Base-by-base conservation (phyloP, 2,113 vertebrate species). In the Empidonax traillii region DNA sequence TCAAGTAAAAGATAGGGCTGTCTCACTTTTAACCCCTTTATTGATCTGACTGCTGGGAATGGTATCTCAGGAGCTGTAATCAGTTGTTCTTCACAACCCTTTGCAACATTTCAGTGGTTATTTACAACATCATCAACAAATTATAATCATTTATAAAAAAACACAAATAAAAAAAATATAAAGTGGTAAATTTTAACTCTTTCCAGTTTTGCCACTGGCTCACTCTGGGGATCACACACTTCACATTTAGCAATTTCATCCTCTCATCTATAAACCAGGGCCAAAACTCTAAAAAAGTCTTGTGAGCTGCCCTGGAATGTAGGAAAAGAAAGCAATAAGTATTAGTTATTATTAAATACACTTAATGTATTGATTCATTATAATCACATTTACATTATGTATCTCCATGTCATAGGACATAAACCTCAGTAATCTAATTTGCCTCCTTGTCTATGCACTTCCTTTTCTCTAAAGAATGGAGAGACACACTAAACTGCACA, bases 1-100 rank as follows among this genome's bases (percentile, higher is more conserved):
- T 96, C 97, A 94, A 85, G 37, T 69, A 59, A 66, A 87, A 97
- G 97, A 95, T 93, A 97, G 95, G 94, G 92, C 68, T 72, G 68
- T 63, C 66, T 91, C 62, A 52, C 55, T 88, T 93, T 98, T 98
- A 98, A 98, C 98, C 91, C 97, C 68, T 98, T 97, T 71, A 37
- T 68, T 0, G 5, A 73, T 71, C 59, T 88, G 65, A 37, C 46
- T 84, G 52, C 35, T 72, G 77, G 41, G 31, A 77, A 55, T 35
- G 44, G 2, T 33, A 69, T 30, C 67, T 82, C 61, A 55, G 23
- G 20, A 67, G 55, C 46, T 94, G 35, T 37, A 80, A 85, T 39
- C 56, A 79, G 19, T 43, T 93, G 27, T 76, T 85, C 47, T 62
- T 85, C 4, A 41, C 24, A 24, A 55, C 18, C n/a, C 68, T 5